Base-by-base conservation (phyloP, 2,797 vertebrate genomes). In the Myotis findleyi region DNA sequence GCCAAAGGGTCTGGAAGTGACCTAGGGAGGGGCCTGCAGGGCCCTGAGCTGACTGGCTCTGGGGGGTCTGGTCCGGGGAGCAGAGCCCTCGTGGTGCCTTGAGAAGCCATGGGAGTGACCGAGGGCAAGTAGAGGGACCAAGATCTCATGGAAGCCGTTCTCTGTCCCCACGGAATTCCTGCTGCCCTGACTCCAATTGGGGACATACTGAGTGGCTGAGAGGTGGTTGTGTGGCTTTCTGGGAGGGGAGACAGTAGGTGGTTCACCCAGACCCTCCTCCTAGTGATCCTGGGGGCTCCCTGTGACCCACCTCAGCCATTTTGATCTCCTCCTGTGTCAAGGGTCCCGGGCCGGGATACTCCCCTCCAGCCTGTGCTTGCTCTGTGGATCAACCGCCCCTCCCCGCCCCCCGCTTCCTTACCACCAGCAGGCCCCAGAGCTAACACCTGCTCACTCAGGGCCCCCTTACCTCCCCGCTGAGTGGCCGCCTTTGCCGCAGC, bases 301-400 rank as follows among this genome's bases (percentile, higher is more conserved):
- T 69, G 41, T 18, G 30, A 12, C 47, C 75, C 30, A 14, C 49
- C 57, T 13, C 5, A 18, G 90, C n/a, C 30, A 3, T 62, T 82
- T 18, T 30, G 82, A 87, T 18, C 66, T 86, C 55, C 59, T 82
- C 38, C 25, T 2, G 6, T 23, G 68, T n/a, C 2, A 0, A 62
- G 55, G 36, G 25, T 30, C 44, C 53, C 21, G 25, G 25, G 30
- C 25, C 1, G 5, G 83, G 51, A 17, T 1, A 16, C n/a, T 16
- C 1, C n/a, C 36, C 30, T 75, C 23, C 49, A 59, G 21, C 69
- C 92, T 77, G 33, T 55, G 77, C 96, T 95, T 73, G 82, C 81
- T 71, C 38, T 86, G 10, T 30, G 71, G 94, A 11, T 47, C 41
- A 41, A 9, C 73, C 9, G 49, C 7, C 64, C 57, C 11, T 7